These are phyloP conservation scores for Drosophila simulans DNA, from an alignment of 1,140 invertebrate genomes.

Conservation along the genomic window DNA sequence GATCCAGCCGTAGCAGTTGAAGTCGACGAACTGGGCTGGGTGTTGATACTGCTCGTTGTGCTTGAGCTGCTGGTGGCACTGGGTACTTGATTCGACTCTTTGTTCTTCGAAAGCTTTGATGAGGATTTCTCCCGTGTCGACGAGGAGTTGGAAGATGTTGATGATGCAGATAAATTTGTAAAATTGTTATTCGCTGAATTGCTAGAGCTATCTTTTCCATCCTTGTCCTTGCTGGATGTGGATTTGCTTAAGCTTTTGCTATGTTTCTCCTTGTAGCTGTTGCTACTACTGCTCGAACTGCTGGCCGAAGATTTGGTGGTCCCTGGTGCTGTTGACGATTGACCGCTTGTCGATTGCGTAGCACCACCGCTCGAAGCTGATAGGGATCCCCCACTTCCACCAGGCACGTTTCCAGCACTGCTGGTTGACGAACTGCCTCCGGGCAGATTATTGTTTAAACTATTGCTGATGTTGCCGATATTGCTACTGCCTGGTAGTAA, in stretches of 20 bases:
- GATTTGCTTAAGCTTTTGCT: slow-evolving; percentile 75
- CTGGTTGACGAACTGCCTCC: slow-evolving; percentile 9
- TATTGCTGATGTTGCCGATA: slow-evolving; percentile 18
- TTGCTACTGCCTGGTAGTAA: slow-evolving; percentile 32
- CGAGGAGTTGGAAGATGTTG: slow-evolving; percentile 67
- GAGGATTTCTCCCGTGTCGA: slow-evolving; percentile 76
- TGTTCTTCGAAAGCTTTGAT: slow-evolving; percentile 79
- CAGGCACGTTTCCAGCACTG: slow-evolving; percentile 7
- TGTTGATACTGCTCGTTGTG: slow-evolving; percentile 29
- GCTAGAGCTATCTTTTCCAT: slow-evolving; percentile 59
- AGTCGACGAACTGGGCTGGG: slow-evolving; percentile 22
- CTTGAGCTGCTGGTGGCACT: slow-evolving; percentile 52
- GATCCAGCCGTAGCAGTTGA: slow-evolving; percentile 20
- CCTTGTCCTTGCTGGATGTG: slow-evolving; percentile 78
- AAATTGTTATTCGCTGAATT: slow-evolving; percentile 61
- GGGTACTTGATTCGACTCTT: slow-evolving; percentile 51
- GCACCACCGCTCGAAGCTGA: slow-evolving; percentile 5
- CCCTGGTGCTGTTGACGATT: slow-evolving; percentile 3
- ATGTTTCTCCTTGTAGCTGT: slow-evolving; percentile 81
- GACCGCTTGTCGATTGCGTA: slow-evolving; percentile 8
- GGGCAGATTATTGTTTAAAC: slow-evolving; percentile 23
- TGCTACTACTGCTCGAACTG: slow-evolving; percentile 39
- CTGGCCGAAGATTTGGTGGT: slow-evolving; percentile 40
- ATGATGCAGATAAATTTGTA: slow-evolving; percentile 60
- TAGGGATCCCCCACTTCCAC: slow-evolving; percentile 9